These are phyloP conservation scores for Ligdia adustata DNA, from an alignment of 2,888 invertebrate species.

Conservation along the genomic window DNA sequence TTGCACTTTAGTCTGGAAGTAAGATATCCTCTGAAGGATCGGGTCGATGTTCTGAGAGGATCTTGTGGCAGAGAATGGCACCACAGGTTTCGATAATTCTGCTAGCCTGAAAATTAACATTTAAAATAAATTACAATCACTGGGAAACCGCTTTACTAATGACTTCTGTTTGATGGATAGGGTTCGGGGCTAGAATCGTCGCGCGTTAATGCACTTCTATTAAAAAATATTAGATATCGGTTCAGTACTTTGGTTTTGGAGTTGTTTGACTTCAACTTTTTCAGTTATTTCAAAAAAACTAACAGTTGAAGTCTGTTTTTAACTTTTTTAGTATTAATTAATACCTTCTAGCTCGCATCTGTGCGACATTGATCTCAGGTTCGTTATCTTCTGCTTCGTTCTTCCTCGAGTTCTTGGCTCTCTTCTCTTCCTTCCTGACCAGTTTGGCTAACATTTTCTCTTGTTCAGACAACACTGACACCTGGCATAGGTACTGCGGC, in stretches of 20 bases:
- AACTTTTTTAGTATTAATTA: neutral
- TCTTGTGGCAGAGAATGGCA: conserved; percentile 74
- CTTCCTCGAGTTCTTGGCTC: conserved; percentile 77
- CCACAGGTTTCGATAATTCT: conserved; percentile 73
- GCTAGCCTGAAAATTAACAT: conserved; percentile 59
- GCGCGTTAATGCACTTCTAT: too few species aligned
- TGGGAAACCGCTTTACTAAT: neutral
- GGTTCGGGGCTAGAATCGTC: too few species aligned
- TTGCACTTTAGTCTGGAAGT: conserved; percentile 79
- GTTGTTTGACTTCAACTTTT: too few species aligned
- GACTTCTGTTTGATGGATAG: neutral
- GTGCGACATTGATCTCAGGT: conserved; percentile 78
- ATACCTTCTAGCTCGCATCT: conserved; percentile 82
- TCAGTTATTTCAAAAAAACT: too few species aligned
- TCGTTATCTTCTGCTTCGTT: conserved; percentile 77
- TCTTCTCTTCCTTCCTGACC: conserved; percentile 93
- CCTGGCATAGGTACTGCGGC: conserved; percentile 91
- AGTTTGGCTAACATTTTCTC: conserved; percentile 91
- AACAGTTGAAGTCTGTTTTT: too few species aligned
- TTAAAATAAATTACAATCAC: neutral
- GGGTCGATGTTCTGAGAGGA: conserved; percentile 60
- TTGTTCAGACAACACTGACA: conserved; percentile 92
- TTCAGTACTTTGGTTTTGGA: too few species aligned
- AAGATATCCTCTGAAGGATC: conserved; percentile 68
- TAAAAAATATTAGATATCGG: too few species aligned